A percentile compares a stretch with the other conserved stretches of the same genome.
phyloP scores from a whole-genome alignment of 2,888 invertebrate genomes.

The Apamea monoglypha region DNA sequence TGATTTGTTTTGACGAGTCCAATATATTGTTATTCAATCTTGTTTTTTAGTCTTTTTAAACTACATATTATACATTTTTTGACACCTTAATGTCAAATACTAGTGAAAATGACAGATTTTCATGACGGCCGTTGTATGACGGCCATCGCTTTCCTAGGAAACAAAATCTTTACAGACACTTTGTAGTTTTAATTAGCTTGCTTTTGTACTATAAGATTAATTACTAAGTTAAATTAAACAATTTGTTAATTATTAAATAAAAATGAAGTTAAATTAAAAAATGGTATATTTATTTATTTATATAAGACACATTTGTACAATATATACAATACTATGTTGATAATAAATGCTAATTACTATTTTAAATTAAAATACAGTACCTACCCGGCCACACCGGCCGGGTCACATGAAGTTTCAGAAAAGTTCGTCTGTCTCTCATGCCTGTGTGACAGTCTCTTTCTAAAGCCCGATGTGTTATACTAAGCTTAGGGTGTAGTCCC shows the following conservation, averaged over 20 bases:
- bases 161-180: background rate
- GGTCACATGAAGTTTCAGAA: background rate
- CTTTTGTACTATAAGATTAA: slow-evolving; percentile 38
- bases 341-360: slow-evolving; percentile 50
- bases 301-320: slow-evolving; percentile 64
- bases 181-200: slow-evolving; percentile 23
- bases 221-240: slow-evolving; percentile 44
- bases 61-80: too few relatives aligned
- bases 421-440: background rate
- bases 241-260: slow-evolving; percentile 47
- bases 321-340: slow-evolving; percentile 62
- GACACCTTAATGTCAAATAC: background rate
- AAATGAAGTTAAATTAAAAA: slow-evolving; percentile 44
- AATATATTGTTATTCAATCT: too few relatives aligned
- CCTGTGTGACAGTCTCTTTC: background rate
- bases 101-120: background rate
- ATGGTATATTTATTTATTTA: slow-evolving; percentile 60
- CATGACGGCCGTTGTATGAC: background rate
- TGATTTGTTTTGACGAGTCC: too few relatives aligned
- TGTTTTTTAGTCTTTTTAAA: too few relatives aligned
- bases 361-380: background rate
- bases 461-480: background rate
- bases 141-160: background rate
- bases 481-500: too few relatives aligned
- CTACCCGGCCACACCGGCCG: background rate